A percentile compares a stretch with the other conserved stretches of the same genome.
phyloP scores from a whole-genome alignment of 2,797 vertebrate genomes.

The Crocodylus rhombifer region DNA sequence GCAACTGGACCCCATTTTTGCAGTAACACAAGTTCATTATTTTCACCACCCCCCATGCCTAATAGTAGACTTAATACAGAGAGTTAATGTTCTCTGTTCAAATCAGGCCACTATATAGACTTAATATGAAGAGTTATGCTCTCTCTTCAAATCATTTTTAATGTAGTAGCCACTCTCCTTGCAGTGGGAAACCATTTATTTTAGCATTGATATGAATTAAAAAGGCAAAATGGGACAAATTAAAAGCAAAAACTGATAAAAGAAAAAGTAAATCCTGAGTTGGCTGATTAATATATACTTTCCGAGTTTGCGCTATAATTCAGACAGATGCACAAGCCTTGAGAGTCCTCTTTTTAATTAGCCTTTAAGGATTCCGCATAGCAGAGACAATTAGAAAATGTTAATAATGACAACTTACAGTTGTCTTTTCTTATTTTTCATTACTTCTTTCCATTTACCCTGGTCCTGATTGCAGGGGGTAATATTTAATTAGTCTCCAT shows the following conservation, averaged over 20 bases:
- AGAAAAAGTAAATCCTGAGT: not conserved
- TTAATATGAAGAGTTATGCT: not conserved
- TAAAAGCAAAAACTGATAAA: not conserved
- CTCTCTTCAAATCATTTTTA: not conserved
- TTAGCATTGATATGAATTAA: not conserved
- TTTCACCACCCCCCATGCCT: no score
- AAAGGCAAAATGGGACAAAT: not conserved
- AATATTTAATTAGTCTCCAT: constrained; percentile 67
- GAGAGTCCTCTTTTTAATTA: constrained; percentile 18
- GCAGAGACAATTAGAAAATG: constrained; percentile 14
- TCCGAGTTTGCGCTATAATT: not conserved
- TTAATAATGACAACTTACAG: constrained; percentile 43
- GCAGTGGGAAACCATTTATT: not conserved
- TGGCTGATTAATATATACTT: not conserved
- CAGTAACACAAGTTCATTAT: not conserved
- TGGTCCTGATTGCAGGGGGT: constrained; percentile 42
- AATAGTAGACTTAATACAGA: not conserved
- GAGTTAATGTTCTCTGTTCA: not conserved
- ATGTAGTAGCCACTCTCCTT: not conserved
- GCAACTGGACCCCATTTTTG: not conserved
- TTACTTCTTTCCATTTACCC: not conserved
- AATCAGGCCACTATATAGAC: not conserved
- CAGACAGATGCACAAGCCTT: not conserved
- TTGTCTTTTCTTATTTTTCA: constrained; percentile 52
- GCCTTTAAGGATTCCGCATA: not conserved